phyloP scores from a whole-genome alignment of 1,140 invertebrate genomes.

The Microplitis mediator region DNA sequence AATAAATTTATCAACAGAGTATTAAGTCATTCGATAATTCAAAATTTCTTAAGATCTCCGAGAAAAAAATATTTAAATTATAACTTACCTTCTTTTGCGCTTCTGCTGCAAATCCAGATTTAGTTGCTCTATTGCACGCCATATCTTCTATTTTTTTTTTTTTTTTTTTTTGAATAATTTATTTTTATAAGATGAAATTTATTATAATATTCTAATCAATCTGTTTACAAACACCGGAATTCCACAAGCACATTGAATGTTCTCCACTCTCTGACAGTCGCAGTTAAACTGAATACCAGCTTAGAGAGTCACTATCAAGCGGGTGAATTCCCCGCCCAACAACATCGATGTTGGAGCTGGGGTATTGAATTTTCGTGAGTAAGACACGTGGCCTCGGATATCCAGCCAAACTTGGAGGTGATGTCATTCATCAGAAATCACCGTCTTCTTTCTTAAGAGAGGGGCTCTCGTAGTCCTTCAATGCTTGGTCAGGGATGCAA shows the following conservation, averaged over 20 bases:
- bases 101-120: conserved; percentile 93
- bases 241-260: neutral
- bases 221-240: neutral
- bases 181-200: conserved; percentile 32
- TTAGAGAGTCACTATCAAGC: conserved; percentile 32
- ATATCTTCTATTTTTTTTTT: conserved; percentile 58
- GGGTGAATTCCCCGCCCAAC: conserved; percentile 39
- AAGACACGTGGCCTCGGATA: conserved; percentile 47
- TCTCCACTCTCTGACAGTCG: conserved; percentile 37
- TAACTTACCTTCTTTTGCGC: conserved; percentile 84
- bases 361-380: conserved; percentile 40
- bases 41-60: neutral
- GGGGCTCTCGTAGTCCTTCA: conserved; percentile 12
- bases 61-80: neutral
- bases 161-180: conserved; percentile 29
- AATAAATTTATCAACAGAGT: too few relatives aligned
- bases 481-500: conserved; percentile 16
- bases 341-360: conserved; percentile 2
- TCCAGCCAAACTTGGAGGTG: conserved; percentile 41
- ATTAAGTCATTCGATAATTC: neutral
- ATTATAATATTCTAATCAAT: neutral
- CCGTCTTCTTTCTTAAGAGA: conserved; percentile 5
- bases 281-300: conserved; percentile 43
- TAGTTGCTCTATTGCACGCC: conserved; percentile 87
- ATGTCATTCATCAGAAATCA: conserved; percentile 39